A percentile compares a stretch with the other conserved stretches of the same genome.
Evolutionary conservation across 2,888 invertebrate species (phyloP).

Genomic region (Heliconius aoede): DNA sequence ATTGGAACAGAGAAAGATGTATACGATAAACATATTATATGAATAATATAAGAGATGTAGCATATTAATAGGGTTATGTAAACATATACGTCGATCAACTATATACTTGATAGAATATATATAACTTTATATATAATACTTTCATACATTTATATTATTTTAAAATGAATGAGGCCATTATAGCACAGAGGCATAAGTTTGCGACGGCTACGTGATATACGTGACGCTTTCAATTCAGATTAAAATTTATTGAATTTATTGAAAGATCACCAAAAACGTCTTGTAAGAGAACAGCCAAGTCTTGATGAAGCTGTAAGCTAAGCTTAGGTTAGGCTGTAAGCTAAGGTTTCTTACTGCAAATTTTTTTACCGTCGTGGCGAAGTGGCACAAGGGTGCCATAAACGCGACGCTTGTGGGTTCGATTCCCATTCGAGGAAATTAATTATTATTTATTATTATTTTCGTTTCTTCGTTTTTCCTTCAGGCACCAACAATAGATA

Average conservation of each 20-base stretch:
- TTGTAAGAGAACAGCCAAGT: too few species aligned
- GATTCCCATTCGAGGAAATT: background rate
- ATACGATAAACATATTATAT: background rate
- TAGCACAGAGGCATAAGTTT: background rate
- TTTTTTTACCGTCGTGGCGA: background rate
- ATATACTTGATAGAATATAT: too few species aligned
- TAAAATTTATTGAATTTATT: too few species aligned
- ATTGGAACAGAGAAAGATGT: conserved; percentile 3
- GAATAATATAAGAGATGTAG: background rate
- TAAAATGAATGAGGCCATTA: background rate
- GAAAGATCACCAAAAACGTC: too few species aligned
- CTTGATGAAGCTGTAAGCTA: too few species aligned
- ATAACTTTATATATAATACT: background rate
- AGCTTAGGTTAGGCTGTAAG: too few species aligned
- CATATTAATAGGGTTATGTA: conserved; percentile 12
- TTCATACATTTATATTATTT: background rate
- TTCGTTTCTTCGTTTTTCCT: too few species aligned
- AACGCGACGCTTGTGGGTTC: background rate
- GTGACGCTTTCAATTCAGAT: too few species aligned
- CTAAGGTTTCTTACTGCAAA: too few species aligned
- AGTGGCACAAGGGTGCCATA: background rate
- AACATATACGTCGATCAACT: background rate
- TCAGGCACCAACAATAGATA: too few species aligned
- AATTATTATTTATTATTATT: too few species aligned
- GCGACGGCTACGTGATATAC: too few species aligned